Percentiles rank a stretch among this genome's conserved stretches.
phyloP scores from a whole-genome alignment of 2,888 invertebrate species.

The Drosophila macrospina region DNA sequence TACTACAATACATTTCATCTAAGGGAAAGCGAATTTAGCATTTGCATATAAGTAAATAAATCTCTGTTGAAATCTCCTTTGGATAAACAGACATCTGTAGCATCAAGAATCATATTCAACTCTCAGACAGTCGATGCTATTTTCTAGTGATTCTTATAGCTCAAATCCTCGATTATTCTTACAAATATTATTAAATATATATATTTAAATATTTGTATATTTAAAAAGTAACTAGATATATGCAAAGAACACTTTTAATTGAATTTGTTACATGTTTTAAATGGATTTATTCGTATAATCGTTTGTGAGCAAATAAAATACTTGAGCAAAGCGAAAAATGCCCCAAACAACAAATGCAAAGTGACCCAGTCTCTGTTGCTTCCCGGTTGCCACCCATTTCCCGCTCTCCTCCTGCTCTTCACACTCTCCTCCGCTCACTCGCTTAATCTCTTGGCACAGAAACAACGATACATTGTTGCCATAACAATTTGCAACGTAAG shows the following conservation, averaged over 20 bases:
- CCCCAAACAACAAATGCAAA: conserved; percentile 4
- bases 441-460: not conserved
- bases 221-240: not conserved
- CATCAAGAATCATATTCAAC: not conserved
- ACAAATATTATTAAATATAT: too few relatives aligned
- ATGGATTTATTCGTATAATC: not conserved
- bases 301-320: conserved; percentile 2
- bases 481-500: conserved; percentile 60
- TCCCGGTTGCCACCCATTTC: not conserved
- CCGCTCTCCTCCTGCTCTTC: too few relatives aligned
- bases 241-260: not conserved
- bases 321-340: not conserved
- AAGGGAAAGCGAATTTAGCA: too few relatives aligned
- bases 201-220: too few relatives aligned
- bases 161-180: too few relatives aligned
- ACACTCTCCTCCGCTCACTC: not conserved
- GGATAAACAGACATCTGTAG: not conserved
- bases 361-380: conserved; percentile 5
- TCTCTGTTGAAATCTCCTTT: too few relatives aligned
- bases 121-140: not conserved
- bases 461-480: conserved; percentile 48
- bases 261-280: not conserved
- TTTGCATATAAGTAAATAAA: too few relatives aligned
- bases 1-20: too few relatives aligned
- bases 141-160: too few relatives aligned